Conservation (phyloP, 53 echinoderm and acorn worm species). For the Paelopatides confundens region DNA sequence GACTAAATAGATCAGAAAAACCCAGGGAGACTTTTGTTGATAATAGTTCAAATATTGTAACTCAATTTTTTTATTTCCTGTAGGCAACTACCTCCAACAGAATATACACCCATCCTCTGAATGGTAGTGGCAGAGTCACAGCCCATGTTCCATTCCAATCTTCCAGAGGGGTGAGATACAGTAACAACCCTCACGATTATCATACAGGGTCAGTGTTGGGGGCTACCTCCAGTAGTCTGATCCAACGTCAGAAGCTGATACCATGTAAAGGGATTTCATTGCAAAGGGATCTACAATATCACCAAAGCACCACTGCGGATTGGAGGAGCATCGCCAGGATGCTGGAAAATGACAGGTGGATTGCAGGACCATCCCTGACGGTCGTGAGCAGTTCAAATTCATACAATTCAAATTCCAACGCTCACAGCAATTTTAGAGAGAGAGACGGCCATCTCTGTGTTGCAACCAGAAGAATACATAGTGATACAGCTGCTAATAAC, state of each 20-base stretch:
- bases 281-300: slow-evolving; percentile 23
- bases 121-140: background rate
- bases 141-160: slow-evolving; percentile 40
- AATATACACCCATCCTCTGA: slow-evolving; percentile 41
- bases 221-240: slow-evolving; percentile 21
- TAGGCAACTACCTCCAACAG: slow-evolving; percentile 2
- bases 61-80: background rate
- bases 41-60: too few relatives aligned
- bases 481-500: background rate
- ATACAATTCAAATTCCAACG: slow-evolving; percentile 17
- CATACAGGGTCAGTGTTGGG: background rate
- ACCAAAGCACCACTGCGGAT: background rate
- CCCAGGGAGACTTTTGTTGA: too few relatives aligned
- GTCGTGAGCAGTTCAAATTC: slow-evolving; percentile 27
- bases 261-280: slow-evolving; percentile 45
- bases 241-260: slow-evolving; percentile 29
- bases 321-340: slow-evolving; percentile 3
- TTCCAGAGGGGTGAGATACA: background rate
- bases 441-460: slow-evolving; percentile 22
- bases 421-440: slow-evolving; percentile 11
- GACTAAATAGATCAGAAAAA: too few relatives aligned
- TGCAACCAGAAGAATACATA: slow-evolving; percentile 9
- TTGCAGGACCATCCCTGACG: background rate
- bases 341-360: background rate
- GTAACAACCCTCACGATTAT: slow-evolving; percentile 10